Evolutionary conservation across 2,888 invertebrate species (phyloP).

Genomic region (Hyppa rectilinea): DNA sequence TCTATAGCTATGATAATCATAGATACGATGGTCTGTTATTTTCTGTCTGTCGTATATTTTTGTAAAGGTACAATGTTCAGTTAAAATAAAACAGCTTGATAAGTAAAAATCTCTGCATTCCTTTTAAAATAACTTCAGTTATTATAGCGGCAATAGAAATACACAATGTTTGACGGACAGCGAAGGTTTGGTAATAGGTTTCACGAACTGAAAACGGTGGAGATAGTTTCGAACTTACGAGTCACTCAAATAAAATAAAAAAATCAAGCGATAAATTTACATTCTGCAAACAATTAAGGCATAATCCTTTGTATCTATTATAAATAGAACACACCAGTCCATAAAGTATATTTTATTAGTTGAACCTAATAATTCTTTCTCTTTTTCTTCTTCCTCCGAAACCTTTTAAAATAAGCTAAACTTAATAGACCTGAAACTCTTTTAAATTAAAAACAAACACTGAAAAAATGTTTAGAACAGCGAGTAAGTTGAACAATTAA

Average conservation of each 20-base stretch:
- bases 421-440: not conserved
- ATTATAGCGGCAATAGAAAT: no score
- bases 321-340: not conserved
- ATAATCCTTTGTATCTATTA: no score
- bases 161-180: no score
- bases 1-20: no score
- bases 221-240: not conserved
- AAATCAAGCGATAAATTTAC: not conserved
- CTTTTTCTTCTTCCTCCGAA: not conserved
- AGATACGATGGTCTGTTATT: no score
- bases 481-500: slow-evolving; percentile 32
- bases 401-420: not conserved
- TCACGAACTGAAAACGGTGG: no score
- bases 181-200: no score
- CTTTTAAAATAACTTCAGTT: no score
- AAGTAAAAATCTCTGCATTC: no score
- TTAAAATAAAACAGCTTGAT: no score
- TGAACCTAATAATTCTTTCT: not conserved
- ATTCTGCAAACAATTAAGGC: not conserved
- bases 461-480: not conserved
- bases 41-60: no score
- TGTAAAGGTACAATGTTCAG: no score
- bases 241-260: not conserved
- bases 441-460: slow-evolving; percentile 38
- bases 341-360: not conserved